Percentiles rank a stretch among this genome's conserved stretches.
Evolutionary conservation across 2,113 vertebrate species (phyloP).

Genomic region (Phaethon lepturus): DNA sequence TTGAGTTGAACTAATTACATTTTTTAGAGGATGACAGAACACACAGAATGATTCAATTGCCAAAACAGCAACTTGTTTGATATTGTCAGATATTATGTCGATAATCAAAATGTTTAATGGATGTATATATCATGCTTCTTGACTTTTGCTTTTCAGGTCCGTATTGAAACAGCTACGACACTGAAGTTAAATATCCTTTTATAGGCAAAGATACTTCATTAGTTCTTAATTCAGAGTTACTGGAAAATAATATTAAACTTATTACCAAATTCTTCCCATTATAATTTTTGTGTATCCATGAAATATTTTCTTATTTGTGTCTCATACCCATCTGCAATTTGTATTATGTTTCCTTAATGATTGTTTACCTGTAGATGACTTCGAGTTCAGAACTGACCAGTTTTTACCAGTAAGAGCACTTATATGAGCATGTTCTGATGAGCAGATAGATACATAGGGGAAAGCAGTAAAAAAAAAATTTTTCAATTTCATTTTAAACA

Average conservation of each 20-base stretch:
- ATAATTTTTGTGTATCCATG: neutral
- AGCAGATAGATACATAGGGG: neutral
- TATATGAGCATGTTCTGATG: neutral
- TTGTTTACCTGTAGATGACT: conserved; percentile 92
- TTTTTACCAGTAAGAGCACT: conserved; percentile 90
- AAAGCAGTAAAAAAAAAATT: neutral
- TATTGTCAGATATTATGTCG: neutral
- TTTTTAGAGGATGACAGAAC: neutral
- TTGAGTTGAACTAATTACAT: neutral
- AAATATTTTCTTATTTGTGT: neutral
- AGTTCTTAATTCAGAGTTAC: neutral
- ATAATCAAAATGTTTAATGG: neutral
- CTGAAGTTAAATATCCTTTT: conserved; percentile 98
- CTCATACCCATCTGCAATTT: fast-evolving
- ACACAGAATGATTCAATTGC: neutral
- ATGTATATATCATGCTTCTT: fast-evolving
- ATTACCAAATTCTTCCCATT: neutral
- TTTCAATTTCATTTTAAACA: neutral
- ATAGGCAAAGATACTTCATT: neutral
- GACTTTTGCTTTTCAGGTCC: conserved; percentile 84
- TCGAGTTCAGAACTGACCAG: conserved; percentile 96
- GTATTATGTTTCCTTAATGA: conserved; percentile 79
- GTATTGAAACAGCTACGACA: conserved; percentile 95
- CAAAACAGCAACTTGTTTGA: neutral
- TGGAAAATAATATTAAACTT: neutral